Evolutionary conservation across 2,888 invertebrate genomes (phyloP).

Genomic region (Hydroisotoma schaefferi): DNA sequence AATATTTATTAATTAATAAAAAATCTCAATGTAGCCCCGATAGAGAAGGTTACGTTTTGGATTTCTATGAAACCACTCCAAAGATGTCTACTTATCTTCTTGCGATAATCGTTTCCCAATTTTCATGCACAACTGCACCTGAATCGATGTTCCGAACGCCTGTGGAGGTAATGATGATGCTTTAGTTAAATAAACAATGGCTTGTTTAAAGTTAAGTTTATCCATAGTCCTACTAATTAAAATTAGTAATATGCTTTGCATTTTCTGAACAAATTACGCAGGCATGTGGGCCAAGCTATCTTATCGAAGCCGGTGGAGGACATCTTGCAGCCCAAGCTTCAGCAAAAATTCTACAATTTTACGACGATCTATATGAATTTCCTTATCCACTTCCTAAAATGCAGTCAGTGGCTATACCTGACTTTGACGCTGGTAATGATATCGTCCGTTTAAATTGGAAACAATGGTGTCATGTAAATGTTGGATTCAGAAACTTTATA

Average conservation of each 20-base stretch:
- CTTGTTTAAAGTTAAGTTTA: neutral
- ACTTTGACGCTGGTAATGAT: conserved; percentile 18
- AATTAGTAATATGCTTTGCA: neutral
- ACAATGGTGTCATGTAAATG: neutral
- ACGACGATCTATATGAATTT: conserved; percentile 25
- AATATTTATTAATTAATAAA: neutral
- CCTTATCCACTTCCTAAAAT: conserved; percentile 38
- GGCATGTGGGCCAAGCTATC: conserved; percentile 25
- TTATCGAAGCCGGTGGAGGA: conserved; percentile 26
- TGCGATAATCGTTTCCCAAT: conserved; percentile 39
- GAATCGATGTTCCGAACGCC: conserved; percentile 13
- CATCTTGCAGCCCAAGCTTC: conserved; percentile 27
- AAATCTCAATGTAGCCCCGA: conserved; percentile 25
- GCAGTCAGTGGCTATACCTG: conserved; percentile 32
- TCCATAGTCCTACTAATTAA: neutral
- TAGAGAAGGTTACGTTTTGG: conserved; percentile 29
- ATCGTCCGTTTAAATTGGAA: neutral
- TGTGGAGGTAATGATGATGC: conserved; percentile 27
- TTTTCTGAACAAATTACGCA: conserved; percentile 4
- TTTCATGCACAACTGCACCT: conserved; percentile 17
- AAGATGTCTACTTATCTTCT: conserved; percentile 39
- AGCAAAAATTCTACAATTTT: conserved; percentile 26
- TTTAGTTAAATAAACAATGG: too few relatives aligned
- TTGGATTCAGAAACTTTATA: conserved; percentile 3
- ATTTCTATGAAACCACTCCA: conserved; percentile 33